Evolutionary conservation across 1,140 invertebrate genomes (phyloP).

Genomic region (Bombus difficillimus): DNA sequence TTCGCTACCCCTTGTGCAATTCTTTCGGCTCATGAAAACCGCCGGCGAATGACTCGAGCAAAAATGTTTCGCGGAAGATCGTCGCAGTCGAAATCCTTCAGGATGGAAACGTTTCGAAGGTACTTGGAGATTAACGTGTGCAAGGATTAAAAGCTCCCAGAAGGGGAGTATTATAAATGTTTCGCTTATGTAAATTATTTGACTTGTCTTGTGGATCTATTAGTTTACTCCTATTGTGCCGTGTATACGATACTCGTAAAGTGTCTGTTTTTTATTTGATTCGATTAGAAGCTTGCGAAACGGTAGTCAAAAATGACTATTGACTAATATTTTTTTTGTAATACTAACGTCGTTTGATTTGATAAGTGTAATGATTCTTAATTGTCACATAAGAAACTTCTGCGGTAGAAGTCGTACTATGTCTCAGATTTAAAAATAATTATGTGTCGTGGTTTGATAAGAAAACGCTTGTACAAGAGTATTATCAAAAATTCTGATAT

Average conservation of each 20-base stretch:
- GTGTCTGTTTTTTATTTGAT: neutral
- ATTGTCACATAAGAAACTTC: too few species aligned
- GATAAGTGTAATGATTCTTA: too few species aligned
- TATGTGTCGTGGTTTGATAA: neutral
- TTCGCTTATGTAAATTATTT: neutral
- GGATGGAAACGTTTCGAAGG: neutral
- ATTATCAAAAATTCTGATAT: neutral
- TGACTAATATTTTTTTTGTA: neutral
- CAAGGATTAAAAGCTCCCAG: neutral
- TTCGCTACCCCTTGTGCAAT: constrained; percentile 43
- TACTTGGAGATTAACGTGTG: neutral
- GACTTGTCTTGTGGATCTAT: neutral
- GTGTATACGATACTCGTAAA: neutral
- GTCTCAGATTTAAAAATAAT: neutral
- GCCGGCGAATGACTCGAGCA: neutral
- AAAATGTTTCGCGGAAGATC: constrained; percentile 2
- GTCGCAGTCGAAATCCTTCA: neutral
- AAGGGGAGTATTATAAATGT: neutral
- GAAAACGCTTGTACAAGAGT: too few species aligned
- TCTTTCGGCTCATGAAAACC: constrained; percentile 26
- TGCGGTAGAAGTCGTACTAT: too few species aligned
- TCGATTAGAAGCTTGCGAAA: neutral
- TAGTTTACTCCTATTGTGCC: too few species aligned
- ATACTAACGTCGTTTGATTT: too few species aligned
- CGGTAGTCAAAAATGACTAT: neutral